Evolutionary conservation across 2,113 vertebrate genomes (phyloP), one percentile per base, ranked within the genome.

Genomic region (Bos javanicus): DNA sequence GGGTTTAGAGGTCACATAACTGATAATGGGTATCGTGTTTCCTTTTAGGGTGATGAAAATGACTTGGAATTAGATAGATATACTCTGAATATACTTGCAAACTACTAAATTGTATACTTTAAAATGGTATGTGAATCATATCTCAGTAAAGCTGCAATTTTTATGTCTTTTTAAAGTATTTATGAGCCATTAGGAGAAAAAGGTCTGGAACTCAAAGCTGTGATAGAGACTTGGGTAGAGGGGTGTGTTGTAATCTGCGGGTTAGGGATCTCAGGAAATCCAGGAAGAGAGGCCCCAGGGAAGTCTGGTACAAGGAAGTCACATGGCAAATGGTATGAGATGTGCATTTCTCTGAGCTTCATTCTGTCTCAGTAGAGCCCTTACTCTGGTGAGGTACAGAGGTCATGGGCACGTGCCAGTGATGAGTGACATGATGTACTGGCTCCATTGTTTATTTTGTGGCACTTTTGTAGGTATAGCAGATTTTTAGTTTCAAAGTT

Each of bases 401-500:
- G 12, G 39, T 25, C 60, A 12, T 16, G 30, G 76, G 25, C 59
- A 30, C 1, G 16, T 15, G 15, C 13, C 14, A 16, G 62, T 54
- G 19, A 46, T 6, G 15, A 46, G 3, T 48, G 56, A 26, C 46
- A n/a, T 3, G 5, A 59, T 67, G 33, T 60, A 36, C 11, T 59
- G 8, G 2, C 19, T 60, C 2, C 9, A 9, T n/a, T 90, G 80
- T 88, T 91, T 89, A 74, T 90, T 85, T 57, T 85, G 17, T 46
- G 25, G n/a, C 28, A 54, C 19, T 50, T 56, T 54, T 92, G 17
- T 14, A 56, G 92, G 92, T 82, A 33, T 6, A 59, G 23, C 43
- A 12, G 15, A 67, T 56, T 59, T 94, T 97, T 87, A 36, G n/a
- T 76, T 97, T 81, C 64, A 60, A 94, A 88, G 81, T 87, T 84